These are phyloP conservation scores for Arenaria interpres DNA, from an alignment of 2,113 vertebrate species.

Conservation along the genomic window DNA sequence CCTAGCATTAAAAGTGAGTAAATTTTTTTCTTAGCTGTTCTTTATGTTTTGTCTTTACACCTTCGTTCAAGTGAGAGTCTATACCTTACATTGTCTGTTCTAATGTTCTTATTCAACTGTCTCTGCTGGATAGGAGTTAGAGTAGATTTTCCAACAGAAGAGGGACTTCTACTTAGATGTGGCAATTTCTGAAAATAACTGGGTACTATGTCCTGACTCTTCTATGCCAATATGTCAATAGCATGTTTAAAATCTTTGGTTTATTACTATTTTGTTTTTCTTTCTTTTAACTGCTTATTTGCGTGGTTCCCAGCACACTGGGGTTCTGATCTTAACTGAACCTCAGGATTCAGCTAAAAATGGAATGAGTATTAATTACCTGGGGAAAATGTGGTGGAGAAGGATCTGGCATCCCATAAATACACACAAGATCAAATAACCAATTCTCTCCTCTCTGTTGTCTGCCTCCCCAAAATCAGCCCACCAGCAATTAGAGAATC, in stretches of 20 bases:
- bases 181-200: background rate
- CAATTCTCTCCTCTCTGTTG: background rate
- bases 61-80: background rate
- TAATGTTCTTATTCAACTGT: background rate
- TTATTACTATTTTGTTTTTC: background rate
- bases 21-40: background rate
- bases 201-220: background rate
- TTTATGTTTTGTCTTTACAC: background rate
- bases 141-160: background rate
- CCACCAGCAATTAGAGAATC: background rate
- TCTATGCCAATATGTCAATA: background rate
- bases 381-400: background rate
- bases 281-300: background rate
- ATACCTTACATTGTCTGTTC: background rate
- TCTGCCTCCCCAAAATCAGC: background rate
- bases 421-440: background rate
- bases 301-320: background rate
- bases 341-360: background rate
- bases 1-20: background rate
- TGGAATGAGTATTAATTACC: background rate
- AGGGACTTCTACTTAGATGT: background rate
- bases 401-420: background rate
- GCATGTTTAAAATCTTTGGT: background rate
- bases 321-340: background rate
- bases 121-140: background rate